Evolutionary conservation across 2,888 invertebrate species (phyloP).

Genomic region (Chloromyia formosa): DNA sequence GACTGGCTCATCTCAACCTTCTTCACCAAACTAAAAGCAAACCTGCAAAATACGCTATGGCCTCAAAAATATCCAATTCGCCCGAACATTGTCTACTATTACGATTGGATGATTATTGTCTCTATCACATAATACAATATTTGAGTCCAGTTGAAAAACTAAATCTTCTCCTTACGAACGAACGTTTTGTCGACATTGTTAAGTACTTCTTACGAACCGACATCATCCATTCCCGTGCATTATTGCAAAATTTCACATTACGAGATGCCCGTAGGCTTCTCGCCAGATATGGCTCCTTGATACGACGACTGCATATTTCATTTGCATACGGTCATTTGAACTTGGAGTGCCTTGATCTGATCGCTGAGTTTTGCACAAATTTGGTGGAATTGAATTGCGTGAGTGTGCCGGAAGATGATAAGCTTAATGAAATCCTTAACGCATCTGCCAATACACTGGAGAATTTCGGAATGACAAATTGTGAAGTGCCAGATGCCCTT

Average conservation of each 20-base stretch:
- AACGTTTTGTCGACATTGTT: neutral
- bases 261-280: neutral
- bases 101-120: neutral
- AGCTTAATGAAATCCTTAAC: neutral
- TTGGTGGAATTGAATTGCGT: neutral
- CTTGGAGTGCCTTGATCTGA: conserved; percentile 1
- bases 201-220: conserved; percentile 1
- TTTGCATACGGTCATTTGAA: neutral
- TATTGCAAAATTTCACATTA: neutral
- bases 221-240: neutral
- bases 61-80: neutral
- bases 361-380: conserved; percentile 2
- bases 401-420: neutral
- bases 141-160: neutral
- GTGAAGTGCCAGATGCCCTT: neutral
- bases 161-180: neutral
- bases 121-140: conserved; percentile 7
- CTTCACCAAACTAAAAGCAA: neutral
- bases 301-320: neutral
- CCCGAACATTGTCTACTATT: neutral
- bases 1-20: neutral
- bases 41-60: too few species aligned
- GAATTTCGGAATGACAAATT: neutral
- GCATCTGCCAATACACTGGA: conserved; percentile 2
- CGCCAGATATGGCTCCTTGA: neutral